Base-by-base conservation (phyloP, 2,113 vertebrate genomes). In the Bos indicus region DNA sequence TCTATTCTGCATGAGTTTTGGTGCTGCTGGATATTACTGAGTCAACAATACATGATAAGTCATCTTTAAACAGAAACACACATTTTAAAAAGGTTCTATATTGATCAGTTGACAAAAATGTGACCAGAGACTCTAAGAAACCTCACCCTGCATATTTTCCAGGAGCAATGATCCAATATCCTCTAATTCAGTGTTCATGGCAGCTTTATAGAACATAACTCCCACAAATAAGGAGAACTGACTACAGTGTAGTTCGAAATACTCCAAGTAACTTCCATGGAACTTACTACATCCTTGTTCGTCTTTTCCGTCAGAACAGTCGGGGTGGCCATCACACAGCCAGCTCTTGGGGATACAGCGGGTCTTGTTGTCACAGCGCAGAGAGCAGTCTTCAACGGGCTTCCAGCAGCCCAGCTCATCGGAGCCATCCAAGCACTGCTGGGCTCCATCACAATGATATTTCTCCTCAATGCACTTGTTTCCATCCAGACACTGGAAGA, bases 311-410 rank as follows among this genome's bases (percentile, higher is more conserved):
- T 99, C 99, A 43, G 97, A 36, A 80, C 99, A 99, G 98, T 99
- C 99, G 0, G 36, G 94, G 3, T 99, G 99, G n/a, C 99, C 99
- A 0, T 99, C 99, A 13, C 99, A 99, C 3, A 99, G 84, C 98
- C 99, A 99, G 86, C 97, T 99, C 40, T 98, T 96, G 0, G 99
- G 99, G 94, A 99, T 94, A 36, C 99, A 99, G 89, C 98, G 99
- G 1, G 97, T 98, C 48, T 98, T 97, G 4, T 98, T 77, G 0
- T 99, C 98, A 21, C 99, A 99, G 25, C 48, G 99, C 91, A 99
- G 94, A 87, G 98, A 99, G 1, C 99, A 99, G 19, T 98, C 98
- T 33, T 98, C 99, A 0, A 80, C 67, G 28, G 99, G 98, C 17
- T 6, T 93, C 98, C 98, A 99, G 98, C 99, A 99, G 92, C 97